phyloP scores from a whole-genome alignment of 2,888 invertebrate species.

The Platypus cylindrus region DNA sequence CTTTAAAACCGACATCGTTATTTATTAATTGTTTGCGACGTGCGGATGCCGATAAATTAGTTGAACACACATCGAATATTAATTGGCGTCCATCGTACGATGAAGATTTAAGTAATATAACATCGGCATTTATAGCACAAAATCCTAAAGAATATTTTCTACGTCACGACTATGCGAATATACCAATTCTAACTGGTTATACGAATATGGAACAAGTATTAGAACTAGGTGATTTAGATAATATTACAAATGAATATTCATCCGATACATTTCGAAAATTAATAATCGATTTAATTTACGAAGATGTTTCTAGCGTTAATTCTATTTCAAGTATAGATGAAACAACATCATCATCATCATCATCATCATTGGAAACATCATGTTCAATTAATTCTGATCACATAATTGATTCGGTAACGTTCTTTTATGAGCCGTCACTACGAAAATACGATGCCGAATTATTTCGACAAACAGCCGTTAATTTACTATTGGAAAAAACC shows the following conservation, averaged over 20 bases:
- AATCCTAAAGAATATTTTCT: constrained; percentile 51
- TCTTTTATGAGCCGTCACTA: constrained; percentile 61
- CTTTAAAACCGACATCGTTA: constrained; percentile 50
- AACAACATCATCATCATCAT: no score
- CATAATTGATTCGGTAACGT: constrained; percentile 58
- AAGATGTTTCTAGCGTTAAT: constrained; percentile 45
- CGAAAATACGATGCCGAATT: constrained; percentile 47
- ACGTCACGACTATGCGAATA: constrained; percentile 48
- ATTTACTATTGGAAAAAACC: constrained; percentile 59
- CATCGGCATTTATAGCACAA: constrained; percentile 52
- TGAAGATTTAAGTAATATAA: constrained; percentile 50
- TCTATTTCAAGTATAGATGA: constrained; percentile 43
- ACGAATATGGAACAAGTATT: constrained; percentile 74
- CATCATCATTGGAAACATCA: no score
- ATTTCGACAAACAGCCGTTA: constrained; percentile 52
- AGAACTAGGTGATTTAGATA: constrained; percentile 42
- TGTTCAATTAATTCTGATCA: constrained; percentile 48
- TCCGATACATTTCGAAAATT: constrained; percentile 40
- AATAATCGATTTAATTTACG: constrained; percentile 48
- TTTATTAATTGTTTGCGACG: constrained; percentile 57
- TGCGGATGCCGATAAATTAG: constrained; percentile 45
- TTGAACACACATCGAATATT: constrained; percentile 40
- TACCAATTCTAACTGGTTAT: constrained; percentile 57
- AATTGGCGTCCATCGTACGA: constrained; percentile 73
- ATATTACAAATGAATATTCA: constrained; percentile 45